Evolutionary conservation across 2,888 invertebrate genomes (phyloP).

Genomic region (Unio pictorum): DNA sequence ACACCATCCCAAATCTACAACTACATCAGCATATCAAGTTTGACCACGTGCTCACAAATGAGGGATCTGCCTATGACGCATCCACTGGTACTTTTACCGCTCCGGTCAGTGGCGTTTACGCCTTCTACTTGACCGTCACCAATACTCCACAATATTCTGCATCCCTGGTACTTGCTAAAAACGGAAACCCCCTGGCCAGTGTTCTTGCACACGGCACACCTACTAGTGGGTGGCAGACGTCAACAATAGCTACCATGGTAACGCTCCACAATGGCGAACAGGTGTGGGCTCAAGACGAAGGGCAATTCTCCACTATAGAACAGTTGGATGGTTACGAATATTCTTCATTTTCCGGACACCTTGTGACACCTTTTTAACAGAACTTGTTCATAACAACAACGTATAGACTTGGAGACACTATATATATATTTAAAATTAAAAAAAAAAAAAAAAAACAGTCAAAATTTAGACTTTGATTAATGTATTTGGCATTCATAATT

Average conservation of each 20-base stretch:
- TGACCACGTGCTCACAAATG: slow-evolving; percentile 19
- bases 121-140: slow-evolving; percentile 20
- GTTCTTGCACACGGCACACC: slow-evolving; percentile 18
- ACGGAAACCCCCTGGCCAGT: slow-evolving; percentile 8
- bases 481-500: no score
- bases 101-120: slow-evolving; percentile 22
- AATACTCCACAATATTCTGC: slow-evolving; percentile 18
- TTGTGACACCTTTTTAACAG: background rate
- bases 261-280: slow-evolving; percentile 16
- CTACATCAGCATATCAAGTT: slow-evolving; percentile 21
- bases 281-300: slow-evolving; percentile 29
- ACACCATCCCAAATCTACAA: slow-evolving; percentile 12
- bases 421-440: no score
- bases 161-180: slow-evolving; percentile 17
- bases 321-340: slow-evolving; percentile 20
- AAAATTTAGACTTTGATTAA: no score
- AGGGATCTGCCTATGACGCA: slow-evolving; percentile 15
- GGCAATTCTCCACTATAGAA: slow-evolving; percentile 17
- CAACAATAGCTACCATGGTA: slow-evolving; percentile 12
- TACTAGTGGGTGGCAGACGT: slow-evolving; percentile 18
- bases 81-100: slow-evolving; percentile 16
- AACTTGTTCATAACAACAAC: no score
- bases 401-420: no score
- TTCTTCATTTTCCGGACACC: slow-evolving; percentile 21
- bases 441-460: no score